Base-by-base conservation (phyloP, 2,113 vertebrate species). In the Ahaetulla prasina region DNA sequence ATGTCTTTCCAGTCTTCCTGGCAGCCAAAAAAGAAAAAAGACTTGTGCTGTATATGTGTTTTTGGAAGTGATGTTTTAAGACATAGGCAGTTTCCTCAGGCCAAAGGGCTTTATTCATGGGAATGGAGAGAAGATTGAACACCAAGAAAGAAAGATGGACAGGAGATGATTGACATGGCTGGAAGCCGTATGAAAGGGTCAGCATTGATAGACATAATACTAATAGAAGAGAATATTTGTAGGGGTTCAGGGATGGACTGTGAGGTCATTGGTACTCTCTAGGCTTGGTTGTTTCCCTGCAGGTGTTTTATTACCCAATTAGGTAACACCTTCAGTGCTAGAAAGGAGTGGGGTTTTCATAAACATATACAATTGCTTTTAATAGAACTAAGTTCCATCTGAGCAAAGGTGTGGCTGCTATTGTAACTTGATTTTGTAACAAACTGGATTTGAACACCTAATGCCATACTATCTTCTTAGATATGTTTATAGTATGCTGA, bases 381-480 rank as follows among this genome's bases (percentile, higher is more conserved):
- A 63, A 63, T 30, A 9, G 57, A 63, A 30, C 27, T 39, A 88
- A 47, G 93, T 54, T 25, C 39, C 14, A 23, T n/a, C 89, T 8
- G 43, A 11, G 43, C 0, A 7, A 2, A 0, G 9, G 53, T 52
- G 18, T 92, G 89, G 90, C 91, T 49, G 93, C 53, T 90, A 85
- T 68, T 6, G 9, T n/a, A 49, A 27, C 20, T 0, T 0, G 3
- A 85, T 8, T 63, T 45, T 50, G 0, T 22, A 22, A 23, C 50
- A 35, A 50, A 0, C 4, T 11, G 0, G 12, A 35, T 54, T 57
- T 43, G 12, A 22, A 8, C 27, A 57, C 16, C 25, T 47, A 0
- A 0, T 6, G 3, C 1, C 53, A 39, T 0, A 18, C 14, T 27
- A 3, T 0, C n/a, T 39, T 39, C 52, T 50, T 57, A 1, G n/a